Base-by-base conservation (phyloP, 2,888 invertebrate genomes). In the Galeruca laticollis region DNA sequence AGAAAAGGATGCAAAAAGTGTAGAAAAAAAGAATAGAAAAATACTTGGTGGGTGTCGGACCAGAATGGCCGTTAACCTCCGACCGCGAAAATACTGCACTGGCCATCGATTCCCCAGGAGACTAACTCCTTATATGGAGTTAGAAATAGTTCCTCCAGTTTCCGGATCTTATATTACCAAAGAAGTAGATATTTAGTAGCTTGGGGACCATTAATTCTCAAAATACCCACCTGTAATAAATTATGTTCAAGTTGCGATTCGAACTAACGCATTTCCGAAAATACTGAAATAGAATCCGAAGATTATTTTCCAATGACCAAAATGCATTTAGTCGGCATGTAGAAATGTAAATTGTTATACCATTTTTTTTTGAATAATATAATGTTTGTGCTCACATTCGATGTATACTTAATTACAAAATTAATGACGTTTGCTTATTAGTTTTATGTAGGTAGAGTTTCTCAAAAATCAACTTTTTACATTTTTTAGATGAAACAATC, bases 121-220 rank as follows among this genome's bases (percentile, higher is more conserved):
- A 80, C 74, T 81, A 81, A 83, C 83, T 83, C 82, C 82, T 84
- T 83, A 83, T 83, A 83, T 81, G 79, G 76, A 80, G 79, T 80
- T 75, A 75, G 78, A 79, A 79, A 57, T 11, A 80, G 79, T 78
- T 79, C 72, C 76, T 76, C 76, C 11, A 33, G 56, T 56, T 33
- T 33, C 11, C 11, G 18, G 35, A 31, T 35, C 18, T 57, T 57
- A 31, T 57, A 57, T 57, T 57, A 33, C 35, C 56, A 57, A n/a
- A n/a, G 56, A 35, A 33, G 56, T 57, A 57, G 56, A 33, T 18
- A 13, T 11, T 15, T 57, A 18, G 33, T 35, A 35, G 31, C 47
- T 15, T 15, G 15, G 47, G 47, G 47, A 47, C 47, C 47, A 47
- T 47, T 47, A 47, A 47, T 47, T 47, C 47, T 47, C 47, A 47